phyloP scores from a whole-genome alignment of 2,888 invertebrate species.

The Ichneumon xanthorius region DNA sequence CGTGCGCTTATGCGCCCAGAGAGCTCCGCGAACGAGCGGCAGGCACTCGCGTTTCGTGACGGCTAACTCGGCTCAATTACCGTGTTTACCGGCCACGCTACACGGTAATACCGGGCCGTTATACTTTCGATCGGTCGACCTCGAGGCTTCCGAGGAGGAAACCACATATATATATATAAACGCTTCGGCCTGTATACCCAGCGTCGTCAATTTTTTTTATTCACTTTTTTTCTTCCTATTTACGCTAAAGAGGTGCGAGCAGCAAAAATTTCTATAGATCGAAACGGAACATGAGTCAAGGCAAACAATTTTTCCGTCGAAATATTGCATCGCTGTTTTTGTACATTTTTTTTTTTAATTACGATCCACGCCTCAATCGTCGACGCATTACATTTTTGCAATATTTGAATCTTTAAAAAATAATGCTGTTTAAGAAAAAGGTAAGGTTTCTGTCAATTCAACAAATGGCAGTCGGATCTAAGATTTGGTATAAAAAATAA shows the following conservation, averaged over 20 bases:
- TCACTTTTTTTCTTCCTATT: background rate
- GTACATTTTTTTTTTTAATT: no score
- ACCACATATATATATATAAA: background rate
- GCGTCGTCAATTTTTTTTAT: constrained; percentile 1
- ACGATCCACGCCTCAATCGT: no score
- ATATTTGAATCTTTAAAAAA: no score
- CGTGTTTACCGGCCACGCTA: constrained; percentile 70
- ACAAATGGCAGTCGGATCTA: background rate
- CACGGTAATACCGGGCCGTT: constrained; percentile 67
- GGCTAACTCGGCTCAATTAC: constrained; percentile 72
- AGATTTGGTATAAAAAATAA: background rate
- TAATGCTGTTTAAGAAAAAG: background rate
- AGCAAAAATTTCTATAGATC: no score
- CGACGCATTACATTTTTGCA: no score
- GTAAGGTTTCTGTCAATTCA: background rate
- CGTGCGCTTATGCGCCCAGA: constrained; percentile 10
- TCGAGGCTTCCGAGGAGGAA: constrained; percentile 52
- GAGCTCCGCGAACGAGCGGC: constrained; percentile 34
- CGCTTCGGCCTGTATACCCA: background rate
- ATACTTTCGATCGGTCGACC: constrained; percentile 69
- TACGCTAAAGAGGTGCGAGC: no score
- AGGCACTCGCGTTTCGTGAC: constrained; percentile 68
- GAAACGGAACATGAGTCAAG: no score
- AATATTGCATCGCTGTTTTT: no score
- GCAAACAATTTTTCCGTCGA: no score